A percentile compares a stretch with the other conserved stretches of the same genome.
Evolutionary conservation across 2,113 vertebrate genomes (phyloP).

Genomic region (Oreochromis tanganicae): DNA sequence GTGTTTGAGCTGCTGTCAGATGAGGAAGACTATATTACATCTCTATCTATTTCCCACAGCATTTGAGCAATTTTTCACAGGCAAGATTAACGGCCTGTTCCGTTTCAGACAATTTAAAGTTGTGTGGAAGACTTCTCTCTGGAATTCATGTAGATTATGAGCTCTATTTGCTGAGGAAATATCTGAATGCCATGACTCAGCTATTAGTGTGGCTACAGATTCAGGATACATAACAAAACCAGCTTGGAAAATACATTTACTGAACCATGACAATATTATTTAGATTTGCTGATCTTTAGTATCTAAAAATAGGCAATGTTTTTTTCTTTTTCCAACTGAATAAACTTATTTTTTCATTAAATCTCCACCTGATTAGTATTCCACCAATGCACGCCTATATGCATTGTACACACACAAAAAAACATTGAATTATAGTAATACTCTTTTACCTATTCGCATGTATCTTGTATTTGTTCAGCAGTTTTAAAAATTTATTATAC

Average conservation of each 20-base stretch:
- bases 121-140: constrained; percentile 6
- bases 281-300: neutral
- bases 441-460: neutral
- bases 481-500: neutral
- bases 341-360: neutral
- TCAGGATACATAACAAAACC: neutral
- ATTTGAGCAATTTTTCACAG: constrained; percentile 48
- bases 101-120: constrained; percentile 43
- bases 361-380: neutral
- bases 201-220: neutral
- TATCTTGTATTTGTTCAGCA: neutral
- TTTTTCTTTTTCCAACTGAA: neutral
- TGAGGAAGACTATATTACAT: constrained; percentile 38
- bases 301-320: neutral
- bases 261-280: neutral
- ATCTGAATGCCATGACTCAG: constrained; percentile 33
- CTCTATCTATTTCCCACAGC: constrained; percentile 56
- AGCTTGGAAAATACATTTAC: neutral
- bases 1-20: constrained; percentile 45
- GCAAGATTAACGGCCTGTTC: constrained; percentile 50
- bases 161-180: constrained; percentile 40
- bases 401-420: neutral
- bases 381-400: neutral
- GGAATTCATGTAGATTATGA: constrained; percentile 35
- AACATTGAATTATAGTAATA: neutral